These are phyloP conservation scores for Hipparchia semele DNA, from an alignment of 2,888 invertebrate species.

Conservation along the genomic window DNA sequence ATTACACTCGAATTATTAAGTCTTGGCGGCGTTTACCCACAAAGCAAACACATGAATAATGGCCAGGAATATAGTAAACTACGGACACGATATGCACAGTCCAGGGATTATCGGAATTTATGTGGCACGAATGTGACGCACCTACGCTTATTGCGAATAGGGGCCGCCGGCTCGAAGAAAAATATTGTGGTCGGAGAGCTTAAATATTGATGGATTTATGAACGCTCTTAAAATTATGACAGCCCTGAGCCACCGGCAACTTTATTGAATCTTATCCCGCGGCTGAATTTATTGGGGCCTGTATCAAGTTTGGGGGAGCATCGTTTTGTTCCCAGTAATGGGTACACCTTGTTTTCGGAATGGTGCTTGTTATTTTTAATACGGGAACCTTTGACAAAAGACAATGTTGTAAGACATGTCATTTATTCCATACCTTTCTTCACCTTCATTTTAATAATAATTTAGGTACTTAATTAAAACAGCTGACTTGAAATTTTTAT, in stretches of 20 bases:
- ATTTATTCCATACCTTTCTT: background rate
- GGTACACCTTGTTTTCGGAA: slow-evolving; percentile 41
- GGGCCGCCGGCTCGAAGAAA: slow-evolving; percentile 62
- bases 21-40: slow-evolving; percentile 66
- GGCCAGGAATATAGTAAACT: slow-evolving; percentile 66
- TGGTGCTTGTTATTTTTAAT: slow-evolving; percentile 40
- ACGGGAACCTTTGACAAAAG: slow-evolving; percentile 20
- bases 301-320: slow-evolving; percentile 61
- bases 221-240: slow-evolving; percentile 78
- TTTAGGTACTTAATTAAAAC: too few species aligned
- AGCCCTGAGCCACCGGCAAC: slow-evolving; percentile 65
- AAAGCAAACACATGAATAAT: slow-evolving; percentile 74
- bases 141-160: slow-evolving; percentile 52
- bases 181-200: slow-evolving; percentile 76
- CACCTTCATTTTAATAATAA: background rate
- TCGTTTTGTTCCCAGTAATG: slow-evolving; percentile 54
- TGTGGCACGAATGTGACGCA: slow-evolving; percentile 75
- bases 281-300: slow-evolving; percentile 69
- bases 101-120: slow-evolving; percentile 77
- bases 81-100: slow-evolving; percentile 62
- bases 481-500: too few species aligned
- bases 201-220: slow-evolving; percentile 82
- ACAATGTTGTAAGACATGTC: background rate
- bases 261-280: slow-evolving; percentile 75
- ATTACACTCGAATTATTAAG: slow-evolving; percentile 67